Evolutionary conservation across 2,888 invertebrate genomes (phyloP).

Genomic region (Molanna angustata): DNA sequence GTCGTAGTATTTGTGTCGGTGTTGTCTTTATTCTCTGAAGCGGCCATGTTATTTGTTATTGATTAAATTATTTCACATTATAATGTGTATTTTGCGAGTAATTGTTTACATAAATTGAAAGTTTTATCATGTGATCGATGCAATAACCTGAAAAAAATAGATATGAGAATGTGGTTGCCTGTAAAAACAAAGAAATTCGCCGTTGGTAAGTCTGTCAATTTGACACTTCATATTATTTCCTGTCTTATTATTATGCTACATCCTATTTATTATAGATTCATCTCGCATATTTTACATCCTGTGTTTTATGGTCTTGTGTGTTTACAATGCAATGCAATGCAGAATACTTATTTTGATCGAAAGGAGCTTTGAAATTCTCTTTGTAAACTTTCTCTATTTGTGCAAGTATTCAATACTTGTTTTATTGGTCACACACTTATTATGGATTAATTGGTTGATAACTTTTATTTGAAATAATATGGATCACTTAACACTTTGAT

Average conservation of each 20-base stretch:
- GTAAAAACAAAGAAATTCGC: conserved; percentile 29
- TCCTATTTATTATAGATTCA: conserved; percentile 30
- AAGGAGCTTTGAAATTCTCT: too few relatives aligned
- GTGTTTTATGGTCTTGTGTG: conserved; percentile 17
- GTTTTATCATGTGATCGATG: conserved; percentile 11
- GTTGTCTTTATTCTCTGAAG: conserved; percentile 21
- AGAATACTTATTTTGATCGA: too few relatives aligned
- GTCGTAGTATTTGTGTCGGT: conserved; percentile 12
- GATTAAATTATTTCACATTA: conserved; percentile 28
- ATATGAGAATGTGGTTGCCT: conserved; percentile 30
- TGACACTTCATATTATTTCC: conserved; percentile 27
- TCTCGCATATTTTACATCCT: conserved; percentile 25
- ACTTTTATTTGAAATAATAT: too few relatives aligned
- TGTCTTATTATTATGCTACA: conserved; percentile 19
- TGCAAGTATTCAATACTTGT: too few relatives aligned
- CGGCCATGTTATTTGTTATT: conserved; percentile 31
- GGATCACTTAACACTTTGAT: too few relatives aligned
- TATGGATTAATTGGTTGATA: too few relatives aligned
- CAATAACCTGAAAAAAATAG: conserved; percentile 1
- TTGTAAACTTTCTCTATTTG: too few relatives aligned
- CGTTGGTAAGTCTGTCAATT: conserved; percentile 30
- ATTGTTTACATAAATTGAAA: neutral
- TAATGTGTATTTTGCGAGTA: neutral
- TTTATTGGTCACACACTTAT: too few relatives aligned
- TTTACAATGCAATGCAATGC: too few relatives aligned